Evolutionary conservation across 2,797 vertebrate genomes (phyloP).

Genomic region (Malacoraja senta): DNA sequence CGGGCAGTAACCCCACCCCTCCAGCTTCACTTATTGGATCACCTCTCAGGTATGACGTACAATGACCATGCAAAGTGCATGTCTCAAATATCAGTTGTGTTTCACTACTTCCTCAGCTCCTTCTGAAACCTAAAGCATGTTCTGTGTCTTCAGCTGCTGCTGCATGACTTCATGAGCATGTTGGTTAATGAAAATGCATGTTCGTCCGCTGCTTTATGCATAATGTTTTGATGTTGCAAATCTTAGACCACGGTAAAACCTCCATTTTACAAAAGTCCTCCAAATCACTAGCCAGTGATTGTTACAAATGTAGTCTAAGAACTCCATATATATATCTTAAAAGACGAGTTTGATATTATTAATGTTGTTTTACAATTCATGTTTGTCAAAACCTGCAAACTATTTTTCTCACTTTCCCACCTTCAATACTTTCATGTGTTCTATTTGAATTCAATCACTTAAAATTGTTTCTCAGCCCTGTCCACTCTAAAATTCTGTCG

Average conservation of each 20-base stretch:
- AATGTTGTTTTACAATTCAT: not conserved
- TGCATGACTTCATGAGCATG: slow-evolving; percentile 55
- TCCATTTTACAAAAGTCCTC: not conserved
- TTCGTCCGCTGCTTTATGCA: slow-evolving; percentile 44
- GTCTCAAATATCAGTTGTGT: slow-evolving; percentile 40
- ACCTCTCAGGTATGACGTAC: slow-evolving; percentile 87
- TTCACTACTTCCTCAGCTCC: slow-evolving; percentile 9
- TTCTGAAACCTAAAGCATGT: slow-evolving; percentile 30
- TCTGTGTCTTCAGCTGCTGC: slow-evolving; percentile 47
- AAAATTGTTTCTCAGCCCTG: not conserved
- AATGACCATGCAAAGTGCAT: slow-evolving; percentile 62
- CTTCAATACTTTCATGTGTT: not conserved
- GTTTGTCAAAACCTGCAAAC: not conserved
- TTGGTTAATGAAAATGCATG: slow-evolving; percentile 59
- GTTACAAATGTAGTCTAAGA: not conserved
- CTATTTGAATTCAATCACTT: not conserved
- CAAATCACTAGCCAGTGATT: not conserved
- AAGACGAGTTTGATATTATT: not conserved
- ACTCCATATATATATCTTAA: not conserved
- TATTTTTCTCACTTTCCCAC: not conserved
- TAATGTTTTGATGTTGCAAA: not conserved
- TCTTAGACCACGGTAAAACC: not conserved
- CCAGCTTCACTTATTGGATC: slow-evolving; percentile 96
- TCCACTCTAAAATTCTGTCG: not conserved
- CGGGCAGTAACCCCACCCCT: slow-evolving; percentile 96